phyloP scores from a whole-genome alignment of 2,888 invertebrate genomes.

The Laothoe populi region DNA sequence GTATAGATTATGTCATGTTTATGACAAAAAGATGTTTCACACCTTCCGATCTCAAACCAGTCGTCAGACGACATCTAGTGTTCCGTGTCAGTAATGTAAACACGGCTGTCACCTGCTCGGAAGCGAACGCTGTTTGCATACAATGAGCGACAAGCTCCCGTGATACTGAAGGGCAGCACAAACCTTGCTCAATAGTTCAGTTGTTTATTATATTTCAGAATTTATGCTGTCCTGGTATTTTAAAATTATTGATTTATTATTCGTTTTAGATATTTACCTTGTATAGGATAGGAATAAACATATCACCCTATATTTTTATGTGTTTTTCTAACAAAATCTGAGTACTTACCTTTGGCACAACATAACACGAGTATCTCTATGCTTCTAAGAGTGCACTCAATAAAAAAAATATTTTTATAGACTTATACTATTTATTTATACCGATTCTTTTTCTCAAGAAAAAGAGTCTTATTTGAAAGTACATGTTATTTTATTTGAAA shows the following conservation, averaged over 20 bases:
- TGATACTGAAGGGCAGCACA: constrained; percentile 40
- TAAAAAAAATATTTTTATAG: no score
- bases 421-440: no score
- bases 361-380: no score
- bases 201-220: constrained; percentile 14
- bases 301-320: no score
- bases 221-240: neutral
- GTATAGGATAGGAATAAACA: no score
- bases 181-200: constrained; percentile 25
- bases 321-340: no score
- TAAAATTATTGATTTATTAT: neutral
- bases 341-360: no score
- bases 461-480: no score
- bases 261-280: no score
- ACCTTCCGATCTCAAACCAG: neutral
- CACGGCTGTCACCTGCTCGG: constrained; percentile 57
- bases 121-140: constrained; percentile 70
- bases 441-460: no score
- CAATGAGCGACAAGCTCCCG: constrained; percentile 74
- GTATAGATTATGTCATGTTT: neutral
- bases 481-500: no score
- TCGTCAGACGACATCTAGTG: constrained; percentile 8
- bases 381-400: no score
- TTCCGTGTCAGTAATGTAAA: constrained; percentile 48
- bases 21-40: constrained; percentile 2